Conservation (phyloP, 2,113 vertebrate genomes). For the Nannobrachium achirus region DNA sequence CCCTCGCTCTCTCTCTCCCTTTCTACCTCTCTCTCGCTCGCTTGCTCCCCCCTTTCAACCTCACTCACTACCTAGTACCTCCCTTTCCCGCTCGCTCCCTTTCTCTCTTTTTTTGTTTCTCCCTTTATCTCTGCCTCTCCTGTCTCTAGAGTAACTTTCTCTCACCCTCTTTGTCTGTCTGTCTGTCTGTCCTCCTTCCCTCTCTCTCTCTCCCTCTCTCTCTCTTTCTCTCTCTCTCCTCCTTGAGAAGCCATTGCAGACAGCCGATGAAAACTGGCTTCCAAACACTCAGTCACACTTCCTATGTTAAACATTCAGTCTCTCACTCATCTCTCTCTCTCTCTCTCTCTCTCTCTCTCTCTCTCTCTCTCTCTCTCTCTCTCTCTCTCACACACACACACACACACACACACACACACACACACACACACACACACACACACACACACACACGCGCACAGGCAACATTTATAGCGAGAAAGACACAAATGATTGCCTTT, state of each 20-base stretch:
- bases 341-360: neutral
- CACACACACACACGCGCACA: constrained; percentile 20
- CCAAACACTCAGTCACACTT: constrained; percentile 63
- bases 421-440: constrained; percentile 10
- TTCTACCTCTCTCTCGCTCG: neutral
- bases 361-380: neutral
- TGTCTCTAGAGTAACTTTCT: too few species aligned
- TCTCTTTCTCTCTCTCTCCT: constrained; percentile 7
- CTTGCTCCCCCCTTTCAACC: too few species aligned
- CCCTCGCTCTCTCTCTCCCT: neutral
- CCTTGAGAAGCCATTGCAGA: constrained; percentile 39
- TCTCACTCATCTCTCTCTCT: constrained; percentile 18
- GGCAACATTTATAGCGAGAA: too few species aligned
- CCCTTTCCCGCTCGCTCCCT: neutral
- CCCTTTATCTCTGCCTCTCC: too few species aligned
- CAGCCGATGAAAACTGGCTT: constrained; percentile 52
- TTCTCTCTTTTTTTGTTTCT: too few species aligned
- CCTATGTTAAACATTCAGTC: constrained; percentile 32
- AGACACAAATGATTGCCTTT: too few species aligned
- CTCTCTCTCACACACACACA: neutral
- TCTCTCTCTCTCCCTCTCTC: neutral
- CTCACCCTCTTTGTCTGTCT: too few species aligned
- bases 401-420: neutral
- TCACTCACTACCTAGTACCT: neutral
- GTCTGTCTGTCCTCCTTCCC: too few species aligned